phyloP scores from a whole-genome alignment of 2,797 vertebrate genomes.

The Dendrocincla tyrannina region DNA sequence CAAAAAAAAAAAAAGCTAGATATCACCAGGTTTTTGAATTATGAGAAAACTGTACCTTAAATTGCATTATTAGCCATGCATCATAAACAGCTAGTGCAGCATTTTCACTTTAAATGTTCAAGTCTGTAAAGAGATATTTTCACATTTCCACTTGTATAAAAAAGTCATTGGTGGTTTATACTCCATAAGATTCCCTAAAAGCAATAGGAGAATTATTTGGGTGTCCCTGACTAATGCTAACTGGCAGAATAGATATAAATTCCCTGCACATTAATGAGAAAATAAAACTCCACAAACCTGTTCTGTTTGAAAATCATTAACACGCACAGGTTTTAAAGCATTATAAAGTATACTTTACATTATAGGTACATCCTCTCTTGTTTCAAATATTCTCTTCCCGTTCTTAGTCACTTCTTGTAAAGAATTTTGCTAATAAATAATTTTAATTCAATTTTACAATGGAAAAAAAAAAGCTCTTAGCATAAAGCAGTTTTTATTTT shows the following conservation, averaged over 20 bases:
- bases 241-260: neutral
- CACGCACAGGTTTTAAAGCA: neutral
- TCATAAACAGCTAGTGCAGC: neutral
- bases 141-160: neutral
- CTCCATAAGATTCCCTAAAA: neutral
- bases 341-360: neutral
- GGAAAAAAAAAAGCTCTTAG: neutral
- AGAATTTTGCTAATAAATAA: neutral
- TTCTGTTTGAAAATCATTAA: neutral
- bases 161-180: neutral
- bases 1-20: neutral
- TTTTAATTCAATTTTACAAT: neutral
- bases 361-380: neutral
- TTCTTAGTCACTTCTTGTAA: neutral
- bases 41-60: neutral
- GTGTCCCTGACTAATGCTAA: neutral
- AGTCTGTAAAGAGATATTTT: neutral
- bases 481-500: neutral
- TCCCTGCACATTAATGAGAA: neutral
- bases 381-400: neutral
- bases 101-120: neutral
- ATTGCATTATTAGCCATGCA: neutral
- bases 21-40: neutral
- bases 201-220: neutral
- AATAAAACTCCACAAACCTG: neutral